Evolutionary conservation across 2,113 vertebrate species (phyloP), one percentile per base, ranked within the genome.

Genomic region (Zootoca vivipara): DNA sequence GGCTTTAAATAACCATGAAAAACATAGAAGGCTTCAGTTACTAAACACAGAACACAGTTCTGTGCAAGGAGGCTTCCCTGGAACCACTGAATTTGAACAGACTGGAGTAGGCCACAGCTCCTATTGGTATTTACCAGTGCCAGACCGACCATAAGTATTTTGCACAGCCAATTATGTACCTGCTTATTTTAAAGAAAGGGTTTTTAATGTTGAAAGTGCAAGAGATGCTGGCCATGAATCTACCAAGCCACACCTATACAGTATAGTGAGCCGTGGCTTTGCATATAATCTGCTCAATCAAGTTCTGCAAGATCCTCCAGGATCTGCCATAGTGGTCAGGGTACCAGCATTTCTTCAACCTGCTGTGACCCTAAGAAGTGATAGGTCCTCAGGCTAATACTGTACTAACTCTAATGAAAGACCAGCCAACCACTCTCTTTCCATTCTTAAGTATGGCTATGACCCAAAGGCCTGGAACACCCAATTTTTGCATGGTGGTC

Each of bases 1-100:
- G 80, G 72, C 46, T 83, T 86, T 83, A 87, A 90, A 86, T 89
- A 86, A 69, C 84, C 22, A 30, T 75, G 84, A 75, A 69, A n/a
- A 82, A 86, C 73, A 86, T 28, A 42, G 72, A 86, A 72, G 85
- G 85, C 64, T 42, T 89, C 84, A 83, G 89, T 78, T 83, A 46
- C 30, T 82, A 86, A 86, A 83, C 72, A 65, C 42, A 90, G 72
- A 62, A 42, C 72, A 65, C 56, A 5, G 28, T 28, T 35, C 35
- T 73, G 18, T 56, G 10, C n/a, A 58, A 73, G 62, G 65, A 1
- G 0, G 28, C 74, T 78, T 1, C 0, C 0, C 1, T 0, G 46
- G 73, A 67, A 83, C 4, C 0, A 8, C 87, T 15, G 15, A 22
- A 65, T 8, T 6, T 4, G 38, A 72, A 30, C 22, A 73, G 64